Base-by-base conservation (phyloP, 2,888 invertebrate species). In the Sturmia bella region DNA sequence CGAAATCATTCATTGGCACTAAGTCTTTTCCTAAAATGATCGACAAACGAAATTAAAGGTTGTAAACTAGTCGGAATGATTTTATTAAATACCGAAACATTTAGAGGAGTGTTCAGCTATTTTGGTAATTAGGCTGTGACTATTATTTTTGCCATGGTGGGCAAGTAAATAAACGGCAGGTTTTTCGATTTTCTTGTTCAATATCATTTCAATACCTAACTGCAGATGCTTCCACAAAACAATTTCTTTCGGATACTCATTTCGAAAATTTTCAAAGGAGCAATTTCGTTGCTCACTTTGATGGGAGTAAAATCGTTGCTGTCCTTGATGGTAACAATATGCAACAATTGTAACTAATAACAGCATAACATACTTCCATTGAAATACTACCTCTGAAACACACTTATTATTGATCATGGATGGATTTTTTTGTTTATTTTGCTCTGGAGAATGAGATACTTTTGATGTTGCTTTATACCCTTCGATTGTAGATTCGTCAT, bases 101-200 rank as follows among this genome's bases (percentile, higher is more conserved):
- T 15, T 9, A 0, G 89, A 86, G 0, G 89, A 80, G 9, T 86
- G 80, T 1, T 9, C 0, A 0, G 87, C 89, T 75, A 90, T 89
- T 0, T 86, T 78, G 0, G 76, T 37, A 1, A 89, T 85, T 1
- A 90, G 57, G 3, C 80, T 32, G 2, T 80, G 27, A 1, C 85
- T 48, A 21, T 50, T 43, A n/a, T 24, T 32, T 3, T 32, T 3
- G 1, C 83, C 84, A 9, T 87, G 74, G 57, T 89, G 85, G 5
- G 89, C n/a, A 37, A 90, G 87, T 17, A 91, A 76, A 63, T 86
- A 89, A 0, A 90, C 85, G 11, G 83, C 87, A 0, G 90, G 89
- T 0, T 74, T 83, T 2, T 84, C 64, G 0, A 69, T 70, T 2
- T 39, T 43, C n/a, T 85, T 80, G 64, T 90, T 89, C 0, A 89